phyloP scores from a whole-genome alignment of 2,888 invertebrate species.

The Eremobia ochroleuca region DNA sequence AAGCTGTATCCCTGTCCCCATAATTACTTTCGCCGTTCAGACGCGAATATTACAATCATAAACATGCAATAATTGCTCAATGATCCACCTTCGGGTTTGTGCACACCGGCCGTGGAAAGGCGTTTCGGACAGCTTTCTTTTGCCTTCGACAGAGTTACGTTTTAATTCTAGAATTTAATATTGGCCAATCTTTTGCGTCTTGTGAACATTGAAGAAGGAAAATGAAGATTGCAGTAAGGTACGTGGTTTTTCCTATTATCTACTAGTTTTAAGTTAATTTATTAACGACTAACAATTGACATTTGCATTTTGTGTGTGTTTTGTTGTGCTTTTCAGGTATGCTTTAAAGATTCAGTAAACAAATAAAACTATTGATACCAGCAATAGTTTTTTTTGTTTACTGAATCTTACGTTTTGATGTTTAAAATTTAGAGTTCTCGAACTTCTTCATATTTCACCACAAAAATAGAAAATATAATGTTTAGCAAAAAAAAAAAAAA shows the following conservation, averaged over 20 bases:
- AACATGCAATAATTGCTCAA: slow-evolving; percentile 85
- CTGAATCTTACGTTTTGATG: not conserved
- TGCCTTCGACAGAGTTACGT: slow-evolving; percentile 79
- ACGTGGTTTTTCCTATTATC: slow-evolving; percentile 77
- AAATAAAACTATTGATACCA: too few species aligned
- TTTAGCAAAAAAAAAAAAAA: not conserved
- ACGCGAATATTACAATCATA: slow-evolving; percentile 83
- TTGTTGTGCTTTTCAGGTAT: slow-evolving; percentile 86
- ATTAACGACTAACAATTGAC: slow-evolving; percentile 79
- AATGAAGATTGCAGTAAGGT: slow-evolving; percentile 79
- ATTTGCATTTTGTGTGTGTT: slow-evolving; percentile 82
- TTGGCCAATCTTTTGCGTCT: slow-evolving; percentile 86
- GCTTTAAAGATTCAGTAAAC: too few species aligned
- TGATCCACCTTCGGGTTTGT: slow-evolving; percentile 80
- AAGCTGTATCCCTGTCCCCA: slow-evolving; percentile 82
- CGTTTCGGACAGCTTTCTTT: slow-evolving; percentile 82
- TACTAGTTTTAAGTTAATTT: slow-evolving; percentile 69
- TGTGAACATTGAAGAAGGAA: slow-evolving; percentile 76
- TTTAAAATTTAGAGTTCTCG: not conserved
- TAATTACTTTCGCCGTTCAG: slow-evolving; percentile 83
- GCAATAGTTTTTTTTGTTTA: slow-evolving; percentile 77
- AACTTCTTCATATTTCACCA: not conserved
- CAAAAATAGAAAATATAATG: not conserved
- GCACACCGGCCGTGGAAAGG: slow-evolving; percentile 68
- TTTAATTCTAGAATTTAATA: slow-evolving; percentile 81